Percentiles rank a stretch among this genome's conserved stretches.
phyloP scores from a whole-genome alignment of 2,797 vertebrate species.

The Cirrhinus molitorella region DNA sequence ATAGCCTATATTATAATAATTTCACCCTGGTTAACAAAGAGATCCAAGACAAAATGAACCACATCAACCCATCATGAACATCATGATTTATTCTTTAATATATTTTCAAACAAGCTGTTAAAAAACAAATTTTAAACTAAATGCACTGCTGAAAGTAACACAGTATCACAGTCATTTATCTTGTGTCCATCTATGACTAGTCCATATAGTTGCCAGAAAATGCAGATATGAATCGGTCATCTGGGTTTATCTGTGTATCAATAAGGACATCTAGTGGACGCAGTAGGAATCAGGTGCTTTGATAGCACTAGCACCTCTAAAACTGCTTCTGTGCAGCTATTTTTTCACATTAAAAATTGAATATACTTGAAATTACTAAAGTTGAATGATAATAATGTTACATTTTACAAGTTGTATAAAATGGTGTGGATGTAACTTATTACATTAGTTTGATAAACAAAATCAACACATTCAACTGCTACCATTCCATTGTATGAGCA shows the following conservation, averaged over 20 bases:
- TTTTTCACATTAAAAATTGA: background rate
- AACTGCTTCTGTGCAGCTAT: background rate
- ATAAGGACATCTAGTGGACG: conserved; percentile 35
- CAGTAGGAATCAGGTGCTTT: background rate
- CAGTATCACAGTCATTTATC: background rate
- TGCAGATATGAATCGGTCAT: background rate
- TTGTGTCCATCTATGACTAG: background rate
- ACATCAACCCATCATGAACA: too few species aligned
- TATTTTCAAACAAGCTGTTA: background rate
- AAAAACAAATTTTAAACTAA: background rate
- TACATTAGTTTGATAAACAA: background rate
- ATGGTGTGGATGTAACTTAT: background rate
- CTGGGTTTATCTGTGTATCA: background rate
- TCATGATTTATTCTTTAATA: background rate
- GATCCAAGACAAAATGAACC: background rate
- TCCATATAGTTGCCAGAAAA: background rate
- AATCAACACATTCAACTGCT: background rate
- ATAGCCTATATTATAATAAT: background rate
- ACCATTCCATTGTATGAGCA: background rate
- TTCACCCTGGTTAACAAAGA: background rate
- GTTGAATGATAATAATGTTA: background rate
- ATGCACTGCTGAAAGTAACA: background rate
- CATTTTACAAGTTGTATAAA: background rate
- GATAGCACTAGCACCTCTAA: background rate
- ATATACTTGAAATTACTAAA: background rate